A percentile compares a stretch with the other conserved stretches of the same genome.
These are phyloP conservation scores for Melopsittacus undulatus DNA, from an alignment of 2,797 vertebrate species.

Conservation along the genomic window DNA sequence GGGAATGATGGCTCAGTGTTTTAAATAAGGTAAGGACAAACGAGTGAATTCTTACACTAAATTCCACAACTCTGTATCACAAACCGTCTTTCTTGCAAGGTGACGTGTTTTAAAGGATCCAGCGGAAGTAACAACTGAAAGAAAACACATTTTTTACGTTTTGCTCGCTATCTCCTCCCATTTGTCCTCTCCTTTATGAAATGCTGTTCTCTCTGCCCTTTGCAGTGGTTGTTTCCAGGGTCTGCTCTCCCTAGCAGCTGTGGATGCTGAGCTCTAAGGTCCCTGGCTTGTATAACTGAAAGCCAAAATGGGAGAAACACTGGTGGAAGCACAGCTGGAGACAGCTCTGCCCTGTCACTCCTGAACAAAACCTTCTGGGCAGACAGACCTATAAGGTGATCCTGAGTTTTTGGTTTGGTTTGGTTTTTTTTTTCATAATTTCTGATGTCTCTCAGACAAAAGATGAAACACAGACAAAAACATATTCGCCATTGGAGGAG, in stretches of 20 bases:
- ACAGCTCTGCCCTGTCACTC: not conserved
- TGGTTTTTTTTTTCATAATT: not conserved
- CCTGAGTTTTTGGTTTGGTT: not conserved
- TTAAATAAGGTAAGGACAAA: not conserved
- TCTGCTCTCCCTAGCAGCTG: not conserved
- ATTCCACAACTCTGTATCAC: not conserved
- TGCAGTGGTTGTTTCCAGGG: not conserved
- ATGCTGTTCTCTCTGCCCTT: not conserved
- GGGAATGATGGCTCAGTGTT: not conserved
- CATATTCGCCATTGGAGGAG: not conserved
- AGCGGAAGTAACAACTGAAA: not conserved
- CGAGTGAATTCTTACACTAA: not conserved
- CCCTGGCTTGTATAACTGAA: fast-evolving
- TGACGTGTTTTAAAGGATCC: not conserved
- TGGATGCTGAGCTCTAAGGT: not conserved
- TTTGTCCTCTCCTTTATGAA: not conserved
- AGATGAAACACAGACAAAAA: not conserved
- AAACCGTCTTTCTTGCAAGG: not conserved
- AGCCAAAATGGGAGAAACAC: not conserved
- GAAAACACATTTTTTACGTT: not conserved
- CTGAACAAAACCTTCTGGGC: not conserved
- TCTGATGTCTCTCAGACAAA: not conserved
- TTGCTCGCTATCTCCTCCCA: not conserved
- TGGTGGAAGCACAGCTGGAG: not conserved
- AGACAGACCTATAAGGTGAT: not conserved